These are phyloP conservation scores for Arion vulgaris DNA, from an alignment of 1,140 invertebrate genomes.

Conservation along the genomic window DNA sequence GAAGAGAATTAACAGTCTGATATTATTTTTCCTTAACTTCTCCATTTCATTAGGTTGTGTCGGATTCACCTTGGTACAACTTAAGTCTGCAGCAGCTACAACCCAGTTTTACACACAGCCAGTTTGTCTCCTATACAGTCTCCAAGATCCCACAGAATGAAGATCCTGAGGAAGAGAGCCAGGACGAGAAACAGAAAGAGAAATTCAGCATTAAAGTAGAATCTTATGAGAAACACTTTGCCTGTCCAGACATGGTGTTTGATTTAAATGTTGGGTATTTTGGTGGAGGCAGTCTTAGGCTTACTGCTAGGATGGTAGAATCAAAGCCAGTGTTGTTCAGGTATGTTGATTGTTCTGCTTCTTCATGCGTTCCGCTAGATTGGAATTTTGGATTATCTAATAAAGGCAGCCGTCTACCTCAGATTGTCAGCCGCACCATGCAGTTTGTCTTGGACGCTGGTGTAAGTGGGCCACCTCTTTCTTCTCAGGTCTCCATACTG, in stretches of 20 bases:
- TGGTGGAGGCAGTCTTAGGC: conserved; percentile 15
- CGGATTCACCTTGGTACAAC: conserved; percentile 17
- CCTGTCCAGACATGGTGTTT: conserved; percentile 17
- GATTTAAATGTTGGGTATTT: neutral
- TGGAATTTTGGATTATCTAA: too few species aligned
- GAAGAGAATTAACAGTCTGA: too few species aligned
- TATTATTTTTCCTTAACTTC: too few species aligned
- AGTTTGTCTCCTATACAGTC: conserved; percentile 17
- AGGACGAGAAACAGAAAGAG: neutral
- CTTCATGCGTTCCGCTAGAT: too few species aligned
- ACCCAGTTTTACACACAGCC: conserved; percentile 21
- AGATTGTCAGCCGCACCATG: too few species aligned
- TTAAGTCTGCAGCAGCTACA: conserved; percentile 19
- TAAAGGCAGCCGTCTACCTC: too few species aligned
- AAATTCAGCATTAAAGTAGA: neutral
- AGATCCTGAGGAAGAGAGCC: neutral
- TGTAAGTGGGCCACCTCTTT: too few species aligned
- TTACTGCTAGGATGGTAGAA: neutral
- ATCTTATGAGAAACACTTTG: neutral
- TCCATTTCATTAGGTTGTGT: conserved; percentile 1
- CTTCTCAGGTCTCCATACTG: too few species aligned
- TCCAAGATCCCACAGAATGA: neutral
- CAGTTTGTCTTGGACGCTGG: too few species aligned
- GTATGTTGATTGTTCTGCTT: neutral
- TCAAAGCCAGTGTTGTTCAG: conserved; percentile 7